These are phyloP conservation scores for Opisthograptis luteolata DNA, from an alignment of 2,888 invertebrate genomes.

Conservation along the genomic window DNA sequence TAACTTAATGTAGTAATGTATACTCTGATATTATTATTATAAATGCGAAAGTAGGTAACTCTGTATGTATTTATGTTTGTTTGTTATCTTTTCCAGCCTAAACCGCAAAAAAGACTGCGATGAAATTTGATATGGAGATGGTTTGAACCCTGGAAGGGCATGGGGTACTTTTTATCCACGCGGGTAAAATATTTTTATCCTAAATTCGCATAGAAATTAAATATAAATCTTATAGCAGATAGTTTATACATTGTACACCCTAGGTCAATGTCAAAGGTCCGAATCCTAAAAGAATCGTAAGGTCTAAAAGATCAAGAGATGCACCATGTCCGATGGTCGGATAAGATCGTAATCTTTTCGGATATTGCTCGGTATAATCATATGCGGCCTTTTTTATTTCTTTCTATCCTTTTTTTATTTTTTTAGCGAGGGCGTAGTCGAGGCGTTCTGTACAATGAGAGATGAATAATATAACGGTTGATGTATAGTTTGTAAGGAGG, in stretches of 20 bases:
- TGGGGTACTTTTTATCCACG: too few species aligned
- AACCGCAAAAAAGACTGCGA: too few species aligned
- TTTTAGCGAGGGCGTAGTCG: conserved; percentile 59
- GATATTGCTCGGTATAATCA: conserved; percentile 83
- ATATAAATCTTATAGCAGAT: too few species aligned
- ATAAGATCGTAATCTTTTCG: conserved; percentile 82
- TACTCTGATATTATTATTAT: too few species aligned
- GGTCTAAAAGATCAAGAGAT: conserved; percentile 63
- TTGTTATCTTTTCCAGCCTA: too few species aligned
- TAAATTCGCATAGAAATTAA: too few species aligned
- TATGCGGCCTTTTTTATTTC: conserved; percentile 72
- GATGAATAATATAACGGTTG: conserved; percentile 41
- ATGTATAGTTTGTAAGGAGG: conserved; percentile 41
- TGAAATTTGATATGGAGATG: too few species aligned
- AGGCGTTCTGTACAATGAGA: conserved; percentile 70
- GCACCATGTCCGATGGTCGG: conserved; percentile 73
- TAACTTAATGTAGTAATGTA: too few species aligned
- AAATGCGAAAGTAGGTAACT: too few species aligned
- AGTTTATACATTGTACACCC: background rate
- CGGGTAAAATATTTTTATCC: too few species aligned
- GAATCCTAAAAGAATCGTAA: conserved; percentile 54
- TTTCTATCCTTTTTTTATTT: conserved; percentile 51
- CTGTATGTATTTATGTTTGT: too few species aligned
- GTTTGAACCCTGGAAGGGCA: too few species aligned
- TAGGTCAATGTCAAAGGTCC: conserved; percentile 32